Evolutionary conservation across 2,888 invertebrate species (phyloP), one percentile per base, ranked within the genome.

Genomic region (Trissoscelio sp.): DNA sequence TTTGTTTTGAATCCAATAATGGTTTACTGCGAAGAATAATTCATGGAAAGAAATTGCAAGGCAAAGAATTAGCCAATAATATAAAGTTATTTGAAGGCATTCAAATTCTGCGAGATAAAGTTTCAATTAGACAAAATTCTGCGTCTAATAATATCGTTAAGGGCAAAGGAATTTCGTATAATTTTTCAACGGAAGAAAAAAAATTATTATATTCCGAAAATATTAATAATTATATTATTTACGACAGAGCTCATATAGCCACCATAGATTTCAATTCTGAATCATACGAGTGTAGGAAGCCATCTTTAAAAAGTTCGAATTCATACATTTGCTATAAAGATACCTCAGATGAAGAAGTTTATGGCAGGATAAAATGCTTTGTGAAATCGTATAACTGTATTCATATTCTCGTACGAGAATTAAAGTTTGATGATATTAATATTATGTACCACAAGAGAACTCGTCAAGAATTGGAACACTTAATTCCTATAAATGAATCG

Each of bases 1-100:
- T 60, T 28, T 24, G 34, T 5, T 64, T 46, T 46, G 66, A 66
- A 66, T 11, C 2, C 4, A 37, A 39, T 6, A 51, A 51, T 24
- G 66, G 66, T 6, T 6, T 66, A n/a, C 9, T 66, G 3, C 0
- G 12, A 7, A 51, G 24, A 24, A 1, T 66, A 0, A 51, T 66
- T 6, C 66, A 66, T 14, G 64, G 39, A 0, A 51, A 42, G 18
- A 51, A 28, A 28, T 6, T 6, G 3, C 51, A 51, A n/a, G 51
- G 24, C 7, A 22, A 51, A 24, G 51, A 51, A 11, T 12, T 51
- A 3, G 14, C 14, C 2, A 51, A 22, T 6, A 51, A 22, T 24
- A 22, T 51, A 7, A 11, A 24, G 16, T 11, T 51, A 6, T 24
- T 12, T 11, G 18, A 51, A 28, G 51, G 51, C 18, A 18, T 51